Base-by-base conservation (phyloP, 2,797 vertebrate species). In the Arrhamphus sclerolepis region DNA sequence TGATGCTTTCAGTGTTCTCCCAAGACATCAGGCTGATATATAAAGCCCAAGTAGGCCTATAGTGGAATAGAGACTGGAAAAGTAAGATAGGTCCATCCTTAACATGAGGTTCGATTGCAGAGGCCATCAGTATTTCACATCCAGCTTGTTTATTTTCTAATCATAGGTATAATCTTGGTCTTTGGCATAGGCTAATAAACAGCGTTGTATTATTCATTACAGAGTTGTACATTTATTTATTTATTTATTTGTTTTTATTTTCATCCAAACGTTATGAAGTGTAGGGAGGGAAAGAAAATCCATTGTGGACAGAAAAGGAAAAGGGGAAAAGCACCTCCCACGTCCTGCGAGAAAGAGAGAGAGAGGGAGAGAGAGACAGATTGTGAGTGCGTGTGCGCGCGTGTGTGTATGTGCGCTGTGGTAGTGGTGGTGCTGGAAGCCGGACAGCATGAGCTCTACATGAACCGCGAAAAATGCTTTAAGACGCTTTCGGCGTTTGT, bases 381-480 rank as follows among this genome's bases (percentile, higher is more conserved):
- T 71, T 54, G 52, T 62, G 70, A 60, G 69, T 46, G 50, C 41
- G 63, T 52, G 66, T 60, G 77, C 46, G 77, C 66, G 62, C 31
- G 72, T 63, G 66, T 66, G 68, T 60, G 71, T 56, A 57, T 43
- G 70, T 46, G 60, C 56, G 61, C 43, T 62, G 64, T 67, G 2
- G 63, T n/a, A 26, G 73, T 85, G 85, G 80, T 85, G 77, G 75
- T 85, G 84, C 55, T 82, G 75, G 75, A 84, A 86, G 84, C 77
- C 82, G 88, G 85, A 81, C 84, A 87, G 87, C 83, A 91, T 89
- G 87, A 88, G 89, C 81, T 85, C 83, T 88, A 88, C 89, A 89
- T 90, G 88, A 91, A 87, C 78, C 83, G 64, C 78, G 77, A 81
- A 92, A 91, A 91, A 92, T 91, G 90, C 84, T 89, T 81, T 89